Percentiles rank a stretch among this genome's conserved stretches.
phyloP scores from a whole-genome alignment of 2,113 vertebrate species.

The Cyanoderma ruficeps region DNA sequence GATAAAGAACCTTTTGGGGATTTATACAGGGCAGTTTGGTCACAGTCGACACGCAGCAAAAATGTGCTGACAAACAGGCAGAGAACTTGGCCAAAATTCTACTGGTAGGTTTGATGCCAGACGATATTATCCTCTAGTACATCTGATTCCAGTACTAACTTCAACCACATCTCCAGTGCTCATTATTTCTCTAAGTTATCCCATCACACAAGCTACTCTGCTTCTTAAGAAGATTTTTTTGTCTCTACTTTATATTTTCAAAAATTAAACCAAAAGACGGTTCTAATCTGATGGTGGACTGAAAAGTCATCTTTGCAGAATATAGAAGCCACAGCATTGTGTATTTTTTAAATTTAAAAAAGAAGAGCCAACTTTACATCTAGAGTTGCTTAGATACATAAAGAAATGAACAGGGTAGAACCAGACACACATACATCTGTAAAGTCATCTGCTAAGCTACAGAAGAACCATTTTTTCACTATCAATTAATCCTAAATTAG shows the following conservation, averaged over 20 bases:
- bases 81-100: not conserved
- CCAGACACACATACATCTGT: accelerated
- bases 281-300: accelerated
- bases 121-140: not conserved
- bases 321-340: not conserved
- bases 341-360: not conserved
- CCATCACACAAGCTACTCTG: not conserved
- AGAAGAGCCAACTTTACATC: not conserved
- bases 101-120: not conserved
- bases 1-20: not conserved
- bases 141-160: not conserved
- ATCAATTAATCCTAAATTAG: not conserved
- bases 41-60: not conserved
- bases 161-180: not conserved
- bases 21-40: not conserved
- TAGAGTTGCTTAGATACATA: not conserved
- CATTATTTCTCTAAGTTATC: not conserved
- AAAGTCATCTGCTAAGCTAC: not conserved
- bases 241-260: not conserved
- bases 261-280: not conserved
- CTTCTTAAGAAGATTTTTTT: not conserved
- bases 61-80: not conserved
- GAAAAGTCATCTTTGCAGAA: not conserved
- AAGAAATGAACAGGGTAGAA: not conserved
- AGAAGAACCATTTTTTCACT: not conserved